Base-by-base conservation (phyloP, 1,140 invertebrate species). In the Ceratina japonica region DNA sequence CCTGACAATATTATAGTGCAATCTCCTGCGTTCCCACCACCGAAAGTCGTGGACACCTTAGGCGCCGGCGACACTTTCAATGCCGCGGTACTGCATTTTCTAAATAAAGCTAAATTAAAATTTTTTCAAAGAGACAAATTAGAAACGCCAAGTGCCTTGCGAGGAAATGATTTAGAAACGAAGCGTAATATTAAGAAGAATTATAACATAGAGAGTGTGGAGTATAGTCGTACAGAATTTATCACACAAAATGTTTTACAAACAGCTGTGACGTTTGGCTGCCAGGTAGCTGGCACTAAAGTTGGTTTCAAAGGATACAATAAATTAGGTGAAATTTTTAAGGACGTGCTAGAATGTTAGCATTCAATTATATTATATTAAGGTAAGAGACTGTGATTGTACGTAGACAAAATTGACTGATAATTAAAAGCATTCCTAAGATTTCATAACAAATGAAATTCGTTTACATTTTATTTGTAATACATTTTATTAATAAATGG, bases 51-150 rank as follows among this genome's bases (percentile, higher is more conserved):
- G 0, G 96, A 96, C 83, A 95, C 94, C 7, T 90, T 96, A 13
- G 95, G 95, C 15, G 94, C 94, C 74, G 94, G 95, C n/a, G 95
- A 95, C 81, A 95, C 95, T 7, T 96, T 95, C 86, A 92, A 93
- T 58, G 94, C 94, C 8, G 92, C 93, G 0, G 91, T 93, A 8
- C 92, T 96, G 58, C 94, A 93, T 70, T 91, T 89, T 76, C 86
- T 95, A 5, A 89, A 89, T 68, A 89, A 89, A 64, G 91, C 92
- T 7, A 89, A 90, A 78, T 7, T 88, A 31, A 54, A 79, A 7
- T 80, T 31, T 61, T 62, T 81, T n/a, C 79, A 24, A 0, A 64
- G 44, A 66, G 70, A 1, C 22, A 66, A 61, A 5, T 20, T 65
- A 3, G 51, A 70, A 1, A 12, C 18, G 12, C 18, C 27, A 54